Conservation (phyloP, 2,113 vertebrate genomes). For the Danionella cerebrum region DNA sequence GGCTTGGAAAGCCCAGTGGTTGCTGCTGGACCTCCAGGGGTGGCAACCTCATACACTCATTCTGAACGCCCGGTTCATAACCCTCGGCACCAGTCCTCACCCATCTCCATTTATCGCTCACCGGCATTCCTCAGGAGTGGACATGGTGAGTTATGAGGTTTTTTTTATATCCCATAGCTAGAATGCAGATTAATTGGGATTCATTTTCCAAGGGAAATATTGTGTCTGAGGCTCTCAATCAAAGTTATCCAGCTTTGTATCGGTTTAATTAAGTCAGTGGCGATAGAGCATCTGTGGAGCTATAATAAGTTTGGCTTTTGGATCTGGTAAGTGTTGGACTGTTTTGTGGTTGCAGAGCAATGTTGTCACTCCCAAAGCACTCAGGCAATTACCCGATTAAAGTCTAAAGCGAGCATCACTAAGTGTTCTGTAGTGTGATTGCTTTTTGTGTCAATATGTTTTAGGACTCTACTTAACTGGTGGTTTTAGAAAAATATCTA, state of each 20-base stretch:
- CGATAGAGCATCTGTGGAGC: slow-evolving; percentile 25
- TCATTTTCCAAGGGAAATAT: slow-evolving; percentile 10
- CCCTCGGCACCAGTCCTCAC: slow-evolving; percentile 72
- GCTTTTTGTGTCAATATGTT: slow-evolving; percentile 1
- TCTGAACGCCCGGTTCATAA: slow-evolving; percentile 73
- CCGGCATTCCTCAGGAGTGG: slow-evolving; percentile 82
- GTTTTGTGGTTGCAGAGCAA: slow-evolving; percentile 21
- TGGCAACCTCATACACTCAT: slow-evolving; percentile 65
- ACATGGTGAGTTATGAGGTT: slow-evolving; percentile 72
- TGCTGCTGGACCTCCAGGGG: slow-evolving; percentile 25
- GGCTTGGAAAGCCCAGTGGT: slow-evolving; percentile 20
- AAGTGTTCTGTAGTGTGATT: slow-evolving; percentile 8
- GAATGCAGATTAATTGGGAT: slow-evolving; percentile 14
- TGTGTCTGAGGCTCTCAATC: slow-evolving; percentile 5
- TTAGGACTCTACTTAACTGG: background rate
- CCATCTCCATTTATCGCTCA: slow-evolving; percentile 82
- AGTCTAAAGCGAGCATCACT: background rate
- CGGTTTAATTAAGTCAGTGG: slow-evolving; percentile 37
- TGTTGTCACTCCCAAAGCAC: background rate
- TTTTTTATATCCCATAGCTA: too few relatives aligned
- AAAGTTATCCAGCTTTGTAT: slow-evolving; percentile 13
- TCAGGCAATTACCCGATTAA: slow-evolving; percentile 24
- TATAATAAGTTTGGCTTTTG: slow-evolving; percentile 16
- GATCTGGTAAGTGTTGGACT: slow-evolving; percentile 32
- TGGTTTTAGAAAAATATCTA: background rate